Conservation (phyloP, 1,140 invertebrate genomes). For the Cyclargus thomasi region DNA sequence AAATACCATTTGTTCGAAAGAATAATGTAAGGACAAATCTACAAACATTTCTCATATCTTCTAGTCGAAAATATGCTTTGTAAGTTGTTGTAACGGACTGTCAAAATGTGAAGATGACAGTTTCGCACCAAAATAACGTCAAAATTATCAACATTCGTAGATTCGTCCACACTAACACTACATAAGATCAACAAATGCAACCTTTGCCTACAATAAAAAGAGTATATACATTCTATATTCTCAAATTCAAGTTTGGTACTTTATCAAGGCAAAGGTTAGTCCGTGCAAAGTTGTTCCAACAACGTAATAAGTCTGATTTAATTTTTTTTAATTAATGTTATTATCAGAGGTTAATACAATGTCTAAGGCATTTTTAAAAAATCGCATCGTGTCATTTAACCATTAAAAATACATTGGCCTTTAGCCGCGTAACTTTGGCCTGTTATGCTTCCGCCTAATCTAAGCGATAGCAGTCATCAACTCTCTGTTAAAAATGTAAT, state of each 20-base stretch:
- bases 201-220: conserved; percentile 6
- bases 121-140: background rate
- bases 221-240: background rate
- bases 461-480: no score
- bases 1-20: conserved; percentile 19
- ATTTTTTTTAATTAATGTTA: no score
- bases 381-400: no score
- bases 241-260: conserved; percentile 9
- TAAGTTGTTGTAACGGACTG: background rate
- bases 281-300: no score
- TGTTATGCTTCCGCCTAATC: no score
- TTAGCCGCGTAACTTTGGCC: no score
- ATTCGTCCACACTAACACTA: conserved; percentile 5
- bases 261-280: conserved; percentile 12
- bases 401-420: no score
- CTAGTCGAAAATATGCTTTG: background rate
- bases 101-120: background rate
- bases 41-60: conserved; percentile 1
- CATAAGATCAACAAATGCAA: conserved; percentile 7
- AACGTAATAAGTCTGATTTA: no score
- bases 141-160: background rate
- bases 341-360: no score
- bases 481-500: no score
- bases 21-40: conserved; percentile 10
- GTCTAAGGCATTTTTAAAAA: no score